Evolutionary conservation across 2,888 invertebrate species (phyloP), one percentile per base, ranked within the genome.

Genomic region (Gryllus longicercus): DNA sequence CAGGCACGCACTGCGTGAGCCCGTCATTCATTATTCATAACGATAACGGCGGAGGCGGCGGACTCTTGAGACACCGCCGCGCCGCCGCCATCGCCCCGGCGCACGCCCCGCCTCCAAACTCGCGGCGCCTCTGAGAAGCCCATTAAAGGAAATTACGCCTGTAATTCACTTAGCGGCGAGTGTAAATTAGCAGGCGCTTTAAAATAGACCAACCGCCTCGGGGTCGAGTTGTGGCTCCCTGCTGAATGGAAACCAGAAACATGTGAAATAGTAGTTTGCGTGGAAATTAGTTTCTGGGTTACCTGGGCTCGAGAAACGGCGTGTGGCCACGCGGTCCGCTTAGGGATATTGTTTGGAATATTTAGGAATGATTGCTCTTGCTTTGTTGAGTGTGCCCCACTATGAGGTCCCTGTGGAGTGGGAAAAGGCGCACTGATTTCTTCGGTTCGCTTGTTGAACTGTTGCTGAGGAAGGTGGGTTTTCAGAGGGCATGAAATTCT

Each of bases 131-230:
- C 63, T 14, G 63, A 63, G n/a, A 63, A 14, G 63, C 14, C 63
- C 63, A 63, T 63, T 63, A 63, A 63, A 63, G 63, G 63, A 63
- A 63, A 63, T 63, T 63, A 63, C 63, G 63, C n/a, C 63, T 63
- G 63, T 63, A 63, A 63, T 63, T 63, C 63, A 63, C n/a, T 63
- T 63, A 63, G n/a, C 38, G 5, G 63, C 63, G 63, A 63, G 63
- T 63, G 63, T 63, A 63, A 63, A 63, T 63, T 63, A 63, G 63
- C 14, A n/a, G n/a, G 63, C 14, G 63, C 63, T 63, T 63, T 63
- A 63, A 63, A 63, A 63, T 63, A 63, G 63, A 63, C 63, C 63
- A 63, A 63, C 63, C 63, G 16, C 63, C 63, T 63, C 63, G 63
- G 14, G 63, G 63, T 38, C 38, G 38, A 38, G 38, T 38, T 38